A percentile compares a stretch with the other conserved stretches of the same genome.
These are phyloP conservation scores for Caenorhabditis sp. DNA, from an alignment of 2,888 invertebrate genomes.

Conservation along the genomic window DNA sequence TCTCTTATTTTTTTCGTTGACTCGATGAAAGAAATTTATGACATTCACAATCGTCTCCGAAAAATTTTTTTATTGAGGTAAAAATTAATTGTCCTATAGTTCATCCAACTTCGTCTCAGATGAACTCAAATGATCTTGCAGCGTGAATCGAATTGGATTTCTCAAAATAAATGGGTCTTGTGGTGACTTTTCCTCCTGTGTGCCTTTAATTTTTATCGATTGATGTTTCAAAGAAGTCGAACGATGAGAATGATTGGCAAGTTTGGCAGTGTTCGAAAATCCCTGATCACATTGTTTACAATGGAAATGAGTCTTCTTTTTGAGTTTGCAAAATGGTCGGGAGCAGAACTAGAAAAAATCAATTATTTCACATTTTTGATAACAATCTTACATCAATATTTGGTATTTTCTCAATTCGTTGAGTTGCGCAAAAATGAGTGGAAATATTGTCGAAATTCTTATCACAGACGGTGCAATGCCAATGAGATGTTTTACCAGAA, in stretches of 20 bases:
- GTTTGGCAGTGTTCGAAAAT: conserved; percentile 43
- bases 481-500: conserved; percentile 38
- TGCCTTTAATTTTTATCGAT: background rate
- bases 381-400: conserved; percentile 16
- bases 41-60: background rate
- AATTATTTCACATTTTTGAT: background rate
- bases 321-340: conserved; percentile 57
- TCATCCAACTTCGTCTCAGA: background rate
- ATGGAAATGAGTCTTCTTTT: conserved; percentile 56
- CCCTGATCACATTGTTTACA: conserved; percentile 55
- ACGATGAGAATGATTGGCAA: conserved; percentile 34
- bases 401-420: background rate
- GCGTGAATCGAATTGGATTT: conserved; percentile 28
- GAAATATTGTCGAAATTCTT: conserved; percentile 6
- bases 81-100: background rate
- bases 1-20: too few species aligned
- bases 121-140: conserved; percentile 9
- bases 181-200: background rate
- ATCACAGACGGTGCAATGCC: conserved; percentile 43
- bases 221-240: background rate
- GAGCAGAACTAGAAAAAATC: conserved; percentile 35
- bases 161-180: conserved; percentile 18
- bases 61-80: background rate
- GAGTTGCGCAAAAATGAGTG: background rate
- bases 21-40: background rate